Conservation (phyloP, 2,113 vertebrate species). For the Pithys albifrons region DNA sequence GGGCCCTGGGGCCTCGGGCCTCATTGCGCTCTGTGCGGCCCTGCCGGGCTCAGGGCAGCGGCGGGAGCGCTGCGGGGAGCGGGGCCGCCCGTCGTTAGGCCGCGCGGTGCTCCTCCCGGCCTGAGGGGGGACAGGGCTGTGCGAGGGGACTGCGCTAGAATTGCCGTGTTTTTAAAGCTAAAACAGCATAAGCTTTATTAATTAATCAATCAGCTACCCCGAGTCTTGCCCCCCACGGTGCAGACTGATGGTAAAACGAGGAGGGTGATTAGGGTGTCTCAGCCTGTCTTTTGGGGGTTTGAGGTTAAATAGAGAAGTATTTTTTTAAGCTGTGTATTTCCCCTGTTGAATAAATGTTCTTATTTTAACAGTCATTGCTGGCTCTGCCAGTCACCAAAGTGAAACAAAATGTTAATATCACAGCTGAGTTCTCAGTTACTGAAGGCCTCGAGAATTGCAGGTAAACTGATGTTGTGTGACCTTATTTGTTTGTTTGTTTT, state of each 20-base stretch:
- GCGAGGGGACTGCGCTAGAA: background rate
- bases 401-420: constrained; percentile 68
- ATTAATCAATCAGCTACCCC: accelerated
- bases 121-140: background rate
- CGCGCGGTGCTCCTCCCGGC: background rate
- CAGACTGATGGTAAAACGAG: background rate
- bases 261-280: no score
- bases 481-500: background rate
- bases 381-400: background rate
- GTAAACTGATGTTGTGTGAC: background rate
- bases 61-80: background rate
- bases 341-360: background rate
- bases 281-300: accelerated
- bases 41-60: no score
- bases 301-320: accelerated
- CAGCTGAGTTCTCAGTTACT: constrained; percentile 56
- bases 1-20: no score
- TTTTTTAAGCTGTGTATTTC: background rate
- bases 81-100: background rate
- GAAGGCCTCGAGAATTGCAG: constrained; percentile 56
- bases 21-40: no score
- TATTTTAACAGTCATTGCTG: background rate
- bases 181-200: accelerated
- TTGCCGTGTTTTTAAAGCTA: background rate
- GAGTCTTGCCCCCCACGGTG: accelerated